Percentiles rank a stretch among this genome's conserved stretches.
phyloP scores from a whole-genome alignment of 1,140 invertebrate genomes.

The Drosophila takahashii region DNA sequence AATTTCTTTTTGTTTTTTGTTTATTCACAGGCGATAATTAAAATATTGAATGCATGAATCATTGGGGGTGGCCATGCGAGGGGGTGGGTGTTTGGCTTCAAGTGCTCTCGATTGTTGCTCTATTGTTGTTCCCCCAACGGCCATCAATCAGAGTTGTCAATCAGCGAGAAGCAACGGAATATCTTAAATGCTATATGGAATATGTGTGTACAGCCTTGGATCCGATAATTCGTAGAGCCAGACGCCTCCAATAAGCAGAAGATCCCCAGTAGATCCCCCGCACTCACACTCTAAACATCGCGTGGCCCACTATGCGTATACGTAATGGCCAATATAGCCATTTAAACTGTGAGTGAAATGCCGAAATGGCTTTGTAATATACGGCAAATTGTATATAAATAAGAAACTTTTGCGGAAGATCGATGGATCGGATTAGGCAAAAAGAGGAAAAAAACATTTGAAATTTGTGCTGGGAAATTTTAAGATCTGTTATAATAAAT shows the following conservation, averaged over 20 bases:
- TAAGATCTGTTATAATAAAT: background rate
- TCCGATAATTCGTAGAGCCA: conserved; percentile 17
- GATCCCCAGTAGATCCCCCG: conserved; percentile 20
- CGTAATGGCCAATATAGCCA: conserved; percentile 52
- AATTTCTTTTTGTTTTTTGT: conserved; percentile 41
- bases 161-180: conserved; percentile 32
- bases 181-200: background rate
- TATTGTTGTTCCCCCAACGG: conserved; percentile 12
- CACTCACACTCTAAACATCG: conserved; percentile 2
- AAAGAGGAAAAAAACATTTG: conserved; percentile 3
- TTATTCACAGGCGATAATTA: conserved; percentile 65
- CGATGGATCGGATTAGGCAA: conserved; percentile 11
- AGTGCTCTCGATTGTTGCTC: conserved; percentile 18
- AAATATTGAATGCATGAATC: conserved; percentile 70
- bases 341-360: conserved; percentile 50
- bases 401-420: conserved; percentile 13
- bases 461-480: background rate
- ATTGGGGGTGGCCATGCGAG: conserved; percentile 13
- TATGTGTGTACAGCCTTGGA: conserved; percentile 27
- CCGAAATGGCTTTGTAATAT: conserved; percentile 41
- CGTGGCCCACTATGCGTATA: conserved; percentile 56
- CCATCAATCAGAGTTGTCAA: conserved; percentile 77
- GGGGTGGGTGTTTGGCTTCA: conserved; percentile 8
- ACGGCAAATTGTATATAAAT: conserved; percentile 38
- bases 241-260: conserved; percentile 11